Percentiles rank a stretch among this genome's conserved stretches.
These are phyloP conservation scores for Salvator merianae DNA, from an alignment of 2,113 vertebrate species.

Conservation along the genomic window DNA sequence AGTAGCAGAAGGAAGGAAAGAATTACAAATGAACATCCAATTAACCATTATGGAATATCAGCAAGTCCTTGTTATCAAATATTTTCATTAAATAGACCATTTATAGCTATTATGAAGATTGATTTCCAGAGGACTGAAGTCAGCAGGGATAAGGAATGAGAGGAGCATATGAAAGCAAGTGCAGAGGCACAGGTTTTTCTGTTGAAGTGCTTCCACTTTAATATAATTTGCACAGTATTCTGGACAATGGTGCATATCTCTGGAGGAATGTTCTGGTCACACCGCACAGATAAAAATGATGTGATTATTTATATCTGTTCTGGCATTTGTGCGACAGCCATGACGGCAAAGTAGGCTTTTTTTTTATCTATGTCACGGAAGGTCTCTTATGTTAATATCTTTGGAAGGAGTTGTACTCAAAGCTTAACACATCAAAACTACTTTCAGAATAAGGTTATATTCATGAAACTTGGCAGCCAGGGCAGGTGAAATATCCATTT, in stretches of 20 bases:
- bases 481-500: not conserved
- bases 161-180: not conserved
- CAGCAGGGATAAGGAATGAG: not conserved
- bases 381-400: not conserved
- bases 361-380: not conserved
- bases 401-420: not conserved
- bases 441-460: not conserved
- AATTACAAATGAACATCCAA: conserved; percentile 19
- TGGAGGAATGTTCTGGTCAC: not conserved
- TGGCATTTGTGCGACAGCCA: not conserved
- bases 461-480: not conserved
- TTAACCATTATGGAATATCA: conserved; percentile 14
- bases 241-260: not conserved
- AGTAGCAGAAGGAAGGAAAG: not conserved
- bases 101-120: not conserved
- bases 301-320: not conserved
- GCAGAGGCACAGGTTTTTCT: not conserved
- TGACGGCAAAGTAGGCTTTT: not conserved
- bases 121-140: conserved; percentile 15
- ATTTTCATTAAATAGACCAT: not conserved
- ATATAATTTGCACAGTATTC: not conserved
- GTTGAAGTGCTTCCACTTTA: not conserved
- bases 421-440: not conserved
- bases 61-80: not conserved
- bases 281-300: not conserved